Evolutionary conservation across 1,140 invertebrate species (phyloP).

Genomic region (Sesamia nonagrioides): DNA sequence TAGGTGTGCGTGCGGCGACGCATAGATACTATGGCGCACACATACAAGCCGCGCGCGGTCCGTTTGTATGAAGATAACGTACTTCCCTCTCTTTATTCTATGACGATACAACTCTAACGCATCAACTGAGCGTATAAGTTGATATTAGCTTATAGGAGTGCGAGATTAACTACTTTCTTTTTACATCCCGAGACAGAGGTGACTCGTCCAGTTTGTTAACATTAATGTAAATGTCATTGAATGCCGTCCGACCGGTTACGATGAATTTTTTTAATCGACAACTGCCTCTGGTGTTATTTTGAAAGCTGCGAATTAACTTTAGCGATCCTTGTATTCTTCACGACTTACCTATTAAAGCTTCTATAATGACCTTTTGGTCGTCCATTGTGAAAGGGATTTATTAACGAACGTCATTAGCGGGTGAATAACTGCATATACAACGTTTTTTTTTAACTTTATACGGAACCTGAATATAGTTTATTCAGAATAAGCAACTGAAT

Average conservation of each 20-base stretch:
- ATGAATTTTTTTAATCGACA: conserved; percentile 71
- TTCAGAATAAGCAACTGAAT: no score
- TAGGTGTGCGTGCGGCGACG: no score
- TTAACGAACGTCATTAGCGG: conserved; percentile 21
- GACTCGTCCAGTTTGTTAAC: conserved; percentile 74
- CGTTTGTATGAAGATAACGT: no score
- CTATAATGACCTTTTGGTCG: conserved; percentile 34
- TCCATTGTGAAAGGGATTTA: conserved; percentile 22
- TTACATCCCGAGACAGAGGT: conserved; percentile 60
- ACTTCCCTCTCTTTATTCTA: no score
- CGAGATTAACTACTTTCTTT: conserved; percentile 70
- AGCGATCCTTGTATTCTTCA: conserved; percentile 44
- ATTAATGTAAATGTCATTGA: conserved; percentile 80
- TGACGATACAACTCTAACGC: neutral
- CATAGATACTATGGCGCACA: no score
- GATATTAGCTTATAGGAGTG: conserved; percentile 23
- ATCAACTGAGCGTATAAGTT: conserved; percentile 6
- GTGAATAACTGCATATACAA: conserved; percentile 18
- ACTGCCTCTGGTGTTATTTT: conserved; percentile 67
- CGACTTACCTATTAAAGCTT: conserved; percentile 34
- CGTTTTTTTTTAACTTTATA: no score
- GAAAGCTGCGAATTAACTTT: conserved; percentile 62
- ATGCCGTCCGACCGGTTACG: conserved; percentile 74
- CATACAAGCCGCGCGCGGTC: no score
- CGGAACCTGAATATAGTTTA: no score